These are phyloP conservation scores for Montipora foliosa DNA, from an alignment of 64 coral and sea anemone species.

Conservation along the genomic window DNA sequence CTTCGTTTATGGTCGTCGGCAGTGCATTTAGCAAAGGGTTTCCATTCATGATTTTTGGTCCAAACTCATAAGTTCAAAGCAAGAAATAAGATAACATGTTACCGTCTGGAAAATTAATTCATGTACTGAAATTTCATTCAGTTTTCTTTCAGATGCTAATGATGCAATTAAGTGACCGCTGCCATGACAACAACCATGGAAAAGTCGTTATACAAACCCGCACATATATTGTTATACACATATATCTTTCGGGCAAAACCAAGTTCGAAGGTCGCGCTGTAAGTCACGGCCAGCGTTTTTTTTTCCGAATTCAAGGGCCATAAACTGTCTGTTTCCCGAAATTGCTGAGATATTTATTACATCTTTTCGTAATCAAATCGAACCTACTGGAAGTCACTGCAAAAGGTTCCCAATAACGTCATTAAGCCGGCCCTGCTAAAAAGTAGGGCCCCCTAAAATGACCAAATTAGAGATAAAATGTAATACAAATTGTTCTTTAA, in stretches of 20 bases:
- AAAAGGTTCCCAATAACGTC: too few relatives aligned
- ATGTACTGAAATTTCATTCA: not conserved
- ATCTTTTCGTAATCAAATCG: too few relatives aligned
- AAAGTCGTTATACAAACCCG: not conserved
- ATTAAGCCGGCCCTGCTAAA: too few relatives aligned
- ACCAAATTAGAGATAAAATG: too few relatives aligned
- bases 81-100: not conserved
- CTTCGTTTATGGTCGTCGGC: not conserved
- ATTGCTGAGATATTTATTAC: too few relatives aligned
- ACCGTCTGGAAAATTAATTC: not conserved
- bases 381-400: too few relatives aligned
- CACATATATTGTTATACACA: not conserved
- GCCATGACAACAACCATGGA: not conserved
- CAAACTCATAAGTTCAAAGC: not conserved
- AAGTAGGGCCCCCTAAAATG: too few relatives aligned
- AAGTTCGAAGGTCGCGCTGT: too few relatives aligned
- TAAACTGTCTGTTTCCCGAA: too few relatives aligned
- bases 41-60: constrained; percentile 1
- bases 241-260: not conserved
- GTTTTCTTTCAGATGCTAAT: constrained; percentile 38
- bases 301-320: too few relatives aligned
- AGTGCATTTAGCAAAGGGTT: not conserved
- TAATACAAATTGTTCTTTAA: too few relatives aligned
- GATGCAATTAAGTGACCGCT: not conserved
- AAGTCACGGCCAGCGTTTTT: too few relatives aligned